Conservation (phyloP, 2,797 vertebrate genomes). For the Tragelaphus eurycerus region DNA sequence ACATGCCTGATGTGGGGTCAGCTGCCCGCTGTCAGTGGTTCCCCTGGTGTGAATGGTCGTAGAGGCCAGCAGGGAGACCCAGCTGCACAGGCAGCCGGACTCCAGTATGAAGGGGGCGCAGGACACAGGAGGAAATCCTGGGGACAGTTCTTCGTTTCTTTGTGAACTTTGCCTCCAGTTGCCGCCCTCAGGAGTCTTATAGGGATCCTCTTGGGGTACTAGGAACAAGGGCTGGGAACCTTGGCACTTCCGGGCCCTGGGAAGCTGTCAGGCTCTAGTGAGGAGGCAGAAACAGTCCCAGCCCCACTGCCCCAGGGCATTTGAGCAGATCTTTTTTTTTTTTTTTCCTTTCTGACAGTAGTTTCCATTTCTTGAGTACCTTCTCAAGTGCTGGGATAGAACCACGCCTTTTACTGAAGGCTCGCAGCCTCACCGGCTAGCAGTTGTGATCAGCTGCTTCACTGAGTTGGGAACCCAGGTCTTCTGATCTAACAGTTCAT, state of each 20-base stretch:
- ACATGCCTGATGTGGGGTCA: not conserved
- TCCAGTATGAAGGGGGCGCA: not conserved
- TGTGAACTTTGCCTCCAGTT: not conserved
- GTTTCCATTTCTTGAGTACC: not conserved
- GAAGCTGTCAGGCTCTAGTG: not conserved
- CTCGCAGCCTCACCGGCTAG: fast-evolving
- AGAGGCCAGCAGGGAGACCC: not conserved
- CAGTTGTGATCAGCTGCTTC: not conserved
- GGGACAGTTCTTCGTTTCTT: not conserved
- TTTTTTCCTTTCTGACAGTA: not conserved
- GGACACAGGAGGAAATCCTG: not conserved
- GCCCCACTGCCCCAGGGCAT: not conserved
- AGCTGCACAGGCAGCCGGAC: not conserved
- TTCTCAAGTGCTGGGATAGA: not conserved
- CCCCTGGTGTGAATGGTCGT: not conserved
- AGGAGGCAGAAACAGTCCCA: not conserved
- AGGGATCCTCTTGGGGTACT: not conserved
- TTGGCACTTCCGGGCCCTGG: not conserved
- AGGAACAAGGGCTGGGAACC: not conserved
- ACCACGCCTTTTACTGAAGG: not conserved
- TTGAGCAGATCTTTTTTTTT: not conserved
- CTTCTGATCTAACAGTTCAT: not conserved
- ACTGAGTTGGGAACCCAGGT: not conserved
- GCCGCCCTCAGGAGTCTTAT: not conserved
- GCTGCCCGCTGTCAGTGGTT: not conserved